Evolutionary conservation across 2,888 invertebrate species (phyloP), one percentile per base, ranked within the genome.

Genomic region (Drosophila ustulata): DNA sequence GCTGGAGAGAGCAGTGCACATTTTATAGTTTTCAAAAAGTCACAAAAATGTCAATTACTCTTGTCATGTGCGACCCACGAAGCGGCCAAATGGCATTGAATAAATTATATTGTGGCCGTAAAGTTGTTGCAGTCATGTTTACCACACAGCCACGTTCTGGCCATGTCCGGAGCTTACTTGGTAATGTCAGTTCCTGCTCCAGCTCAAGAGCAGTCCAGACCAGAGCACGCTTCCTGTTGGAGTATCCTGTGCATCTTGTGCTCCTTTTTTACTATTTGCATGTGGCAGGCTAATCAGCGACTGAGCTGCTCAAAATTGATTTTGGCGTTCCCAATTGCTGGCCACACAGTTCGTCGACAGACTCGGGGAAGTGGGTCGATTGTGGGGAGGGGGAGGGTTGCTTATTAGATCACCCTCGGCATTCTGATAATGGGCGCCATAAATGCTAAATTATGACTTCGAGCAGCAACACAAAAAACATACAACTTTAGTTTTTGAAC

Each of bases 41-140:
- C 89, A 71, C 84, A 89, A 88, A 89, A 87, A 89, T 87, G 89
- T 88, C 88, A 82, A 88, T 89, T 85, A 88, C 82, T 87, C 78
- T 84, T 87, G 89, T 89, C 84, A 87, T 81, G 82, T 74, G 65
- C 71, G 65, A 53, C 46, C 65, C 70, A 65, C 77, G 73, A 80
- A 50, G 13, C 18, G 68, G 63, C 68, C 76, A 77, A 84, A 89
- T 87, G 74, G 80, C 85, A 87, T 87, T 85, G 85, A 89, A 85
- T 85, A 85, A 85, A 85, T 85, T 85, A 85, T 89, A 78, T 84
- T 89, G 85, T 75, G 89, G 74, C 73, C 66, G 78, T 85, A 87
- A 85, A 85, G 71, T 85, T 87, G 80, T 67, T 80, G 86, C 87
- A 75, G 70, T 9, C 78, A 74, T 78, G 78, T 78, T 81, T 71